Evolutionary conservation across 2,113 vertebrate species (phyloP).

Genomic region (Prunella fulvescens): DNA sequence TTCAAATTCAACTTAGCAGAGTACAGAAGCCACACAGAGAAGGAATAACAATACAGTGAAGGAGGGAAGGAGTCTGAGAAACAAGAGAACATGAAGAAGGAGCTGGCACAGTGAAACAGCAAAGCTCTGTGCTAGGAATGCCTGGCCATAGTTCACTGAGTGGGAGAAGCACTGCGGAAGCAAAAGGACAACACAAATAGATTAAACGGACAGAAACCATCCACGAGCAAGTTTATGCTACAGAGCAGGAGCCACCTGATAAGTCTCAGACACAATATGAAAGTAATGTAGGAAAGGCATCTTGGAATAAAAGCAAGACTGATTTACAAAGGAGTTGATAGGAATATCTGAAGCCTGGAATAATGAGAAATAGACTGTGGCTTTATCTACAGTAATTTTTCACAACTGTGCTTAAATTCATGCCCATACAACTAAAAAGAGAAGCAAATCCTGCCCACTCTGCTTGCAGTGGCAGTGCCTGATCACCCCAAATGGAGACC

Average conservation of each 20-base stretch:
- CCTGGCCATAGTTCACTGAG: not conserved
- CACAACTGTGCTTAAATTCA: not conserved
- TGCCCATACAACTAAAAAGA: not conserved
- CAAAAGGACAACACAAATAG: not conserved
- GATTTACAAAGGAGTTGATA: not conserved
- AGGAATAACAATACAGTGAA: not conserved
- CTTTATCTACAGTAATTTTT: not conserved
- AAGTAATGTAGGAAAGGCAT: not conserved
- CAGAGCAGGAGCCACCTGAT: not conserved
- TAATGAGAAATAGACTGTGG: not conserved
- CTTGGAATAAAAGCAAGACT: not conserved
- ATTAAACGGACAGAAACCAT: not conserved
- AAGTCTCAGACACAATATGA: not conserved
- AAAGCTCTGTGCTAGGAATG: not conserved
- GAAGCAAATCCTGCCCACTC: not conserved
- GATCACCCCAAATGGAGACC: not conserved
- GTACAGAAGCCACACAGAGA: not conserved
- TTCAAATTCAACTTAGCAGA: not conserved
- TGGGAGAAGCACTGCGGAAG: not conserved
- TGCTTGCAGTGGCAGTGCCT: not conserved
- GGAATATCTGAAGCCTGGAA: not conserved
- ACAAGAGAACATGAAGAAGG: not conserved
- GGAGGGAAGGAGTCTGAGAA: not conserved
- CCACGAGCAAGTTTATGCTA: not conserved
- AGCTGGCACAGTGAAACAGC: not conserved